Base-by-base conservation (phyloP, 2,797 vertebrate genomes). In the Pitangus sulphuratus region DNA sequence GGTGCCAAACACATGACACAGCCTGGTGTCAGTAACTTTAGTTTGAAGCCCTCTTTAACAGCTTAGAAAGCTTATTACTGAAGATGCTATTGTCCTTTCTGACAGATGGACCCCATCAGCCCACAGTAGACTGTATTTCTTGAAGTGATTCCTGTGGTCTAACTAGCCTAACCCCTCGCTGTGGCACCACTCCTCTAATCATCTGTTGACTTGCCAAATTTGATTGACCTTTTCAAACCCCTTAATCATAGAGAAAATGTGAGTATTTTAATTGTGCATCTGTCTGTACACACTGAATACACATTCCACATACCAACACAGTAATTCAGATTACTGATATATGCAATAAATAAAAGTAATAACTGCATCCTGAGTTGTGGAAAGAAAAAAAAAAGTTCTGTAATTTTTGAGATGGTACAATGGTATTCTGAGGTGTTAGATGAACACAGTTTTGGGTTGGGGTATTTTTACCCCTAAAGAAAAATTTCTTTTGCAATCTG, bases 361-460 rank as follows among this genome's bases (percentile, higher is more conserved):
- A 81, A 70, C 6, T 35, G 11, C 24, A 42, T 3, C 3, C 5
- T 44, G 15, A 77, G 18, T 35, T 87, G 44, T 62, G 22, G 9
- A 74, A 84, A 68, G 8, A 51, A 68, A 75, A 53, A 22, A 22
- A 42, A 28, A 6, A 2, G 1, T 42, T 35, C n/a, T 69, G 5
- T 48, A 39, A 9, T 15, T 85, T 93, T 61, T 72, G 6, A 58
- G 18, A 15, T 51, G 24, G 11, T 39, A 14, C 30, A 66, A 30
- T 42, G 26, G 3, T n/a, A 39, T 44, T 80, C 11, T 57, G 47
- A 76, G 11, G 3, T 78, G 13, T 21, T 44, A 40, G 30, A 47
- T 8, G 7, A 80, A n/a, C 1, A 2, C 6, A 22, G 1, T 13
- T 70, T 40, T 30, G 9, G 7, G 6, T 56, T 66, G 35, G 1